Base-by-base conservation (phyloP, 2,797 vertebrate species). In the Columba guinea region DNA sequence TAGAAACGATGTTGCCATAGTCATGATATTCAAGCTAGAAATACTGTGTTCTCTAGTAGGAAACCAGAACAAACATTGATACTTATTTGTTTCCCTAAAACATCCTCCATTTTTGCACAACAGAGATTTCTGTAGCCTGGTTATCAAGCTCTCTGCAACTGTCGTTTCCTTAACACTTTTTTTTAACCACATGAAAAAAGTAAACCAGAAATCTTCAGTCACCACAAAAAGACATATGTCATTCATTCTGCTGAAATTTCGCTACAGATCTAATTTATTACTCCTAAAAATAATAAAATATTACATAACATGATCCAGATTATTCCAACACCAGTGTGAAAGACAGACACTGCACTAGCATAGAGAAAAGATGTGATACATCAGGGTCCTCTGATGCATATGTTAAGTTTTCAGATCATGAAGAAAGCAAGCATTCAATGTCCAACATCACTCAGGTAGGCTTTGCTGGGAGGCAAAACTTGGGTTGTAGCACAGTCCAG, bases 281-380 rank as follows among this genome's bases (percentile, higher is more conserved):
- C 35, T 65, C 48, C 19, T 41, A 41, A 87, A 89, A 87, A 22
- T 7, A 84, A 16, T 8, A 68, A 74, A 59, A 55, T 27, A 85
- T 32, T 39, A 59, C 28, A 27, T 56, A 1, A 51, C 4, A 37
- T 2, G 8, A 55, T 46, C 71, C 19, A 27, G 35, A n/a, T 70
- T 81, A 68, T 62, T 59, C 35, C 28, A 92, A 51, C 32, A 62
- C 4, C 5, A 46, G 28, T 0, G 2, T 12, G 19, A 60, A 21
- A 75, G 46, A 59, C 17, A 74, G 28, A 44, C 10, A n/a, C 39
- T 1, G 1, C 21, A 44, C 5, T 18, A 74, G 49, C 24, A 46
- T 0, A 39, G 44, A 5, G 6, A 59, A 74, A 84, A 84, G 39
- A 58, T 15, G 11, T 1, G 1, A 30, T 0, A 39, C 16, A 37